These are phyloP conservation scores for Euwallacea fornicatus DNA, from an alignment of 1,140 invertebrate species.

Conservation along the genomic window DNA sequence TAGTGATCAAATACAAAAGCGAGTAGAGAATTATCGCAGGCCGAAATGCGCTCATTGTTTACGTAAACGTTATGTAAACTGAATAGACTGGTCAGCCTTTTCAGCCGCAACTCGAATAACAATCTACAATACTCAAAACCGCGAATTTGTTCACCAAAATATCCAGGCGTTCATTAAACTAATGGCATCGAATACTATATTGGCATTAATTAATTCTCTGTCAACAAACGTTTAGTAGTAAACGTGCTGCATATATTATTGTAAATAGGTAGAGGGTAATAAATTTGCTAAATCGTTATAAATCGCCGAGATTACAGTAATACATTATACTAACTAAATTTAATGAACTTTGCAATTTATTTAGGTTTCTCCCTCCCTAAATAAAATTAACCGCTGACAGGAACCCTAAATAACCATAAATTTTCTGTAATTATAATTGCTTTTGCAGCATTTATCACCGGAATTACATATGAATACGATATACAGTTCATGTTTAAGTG, in stretches of 20 bases:
- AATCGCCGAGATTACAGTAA: slow-evolving; percentile 25
- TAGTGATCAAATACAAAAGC: no score
- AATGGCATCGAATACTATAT: slow-evolving; percentile 5
- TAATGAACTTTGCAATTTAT: slow-evolving; percentile 31
- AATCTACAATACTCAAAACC: neutral
- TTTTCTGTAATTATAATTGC: slow-evolving; percentile 24
- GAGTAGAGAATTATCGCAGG: no score
- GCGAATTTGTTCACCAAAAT: neutral
- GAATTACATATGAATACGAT: slow-evolving; percentile 13
- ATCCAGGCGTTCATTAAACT: slow-evolving; percentile 1
- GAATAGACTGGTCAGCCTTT: no score
- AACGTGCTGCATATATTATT: slow-evolving; percentile 17
- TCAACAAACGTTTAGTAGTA: slow-evolving; percentile 12
- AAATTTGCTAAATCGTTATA: slow-evolving; percentile 28
- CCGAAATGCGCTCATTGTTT: no score
- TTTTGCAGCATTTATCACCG: slow-evolving; percentile 17
- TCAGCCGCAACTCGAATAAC: neutral
- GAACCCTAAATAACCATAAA: slow-evolving; percentile 26
- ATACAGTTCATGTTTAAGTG: slow-evolving; percentile 15
- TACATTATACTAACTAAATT: slow-evolving; percentile 28
- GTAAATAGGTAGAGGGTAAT: slow-evolving; percentile 21
- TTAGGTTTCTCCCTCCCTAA: slow-evolving; percentile 15
- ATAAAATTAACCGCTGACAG: slow-evolving; percentile 29
- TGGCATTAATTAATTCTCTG: slow-evolving; percentile 17
- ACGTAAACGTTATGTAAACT: no score